Percentiles rank a stretch among this genome's conserved stretches.
These are phyloP conservation scores for Anarrhichthys ocellatus DNA, from an alignment of 2,113 vertebrate species.

Conservation along the genomic window DNA sequence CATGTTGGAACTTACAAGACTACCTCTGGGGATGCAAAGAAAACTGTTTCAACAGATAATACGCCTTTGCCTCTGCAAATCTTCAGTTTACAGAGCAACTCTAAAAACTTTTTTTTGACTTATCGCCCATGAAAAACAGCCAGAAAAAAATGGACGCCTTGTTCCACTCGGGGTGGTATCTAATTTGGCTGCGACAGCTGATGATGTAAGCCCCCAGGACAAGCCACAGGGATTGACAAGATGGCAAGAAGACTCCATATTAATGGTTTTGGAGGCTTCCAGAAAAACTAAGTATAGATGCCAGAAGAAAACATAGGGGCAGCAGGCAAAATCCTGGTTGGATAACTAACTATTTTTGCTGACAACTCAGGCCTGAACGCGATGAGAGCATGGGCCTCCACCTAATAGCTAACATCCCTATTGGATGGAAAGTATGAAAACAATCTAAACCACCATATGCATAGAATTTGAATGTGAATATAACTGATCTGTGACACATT, in stretches of 20 bases:
- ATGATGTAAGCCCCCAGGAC: constrained; percentile 26
- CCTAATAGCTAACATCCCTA: background rate
- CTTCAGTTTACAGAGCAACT: constrained; percentile 22
- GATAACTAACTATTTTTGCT: constrained; percentile 3
- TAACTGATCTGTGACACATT: background rate
- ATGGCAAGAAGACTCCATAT: constrained; percentile 15
- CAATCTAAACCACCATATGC: background rate
- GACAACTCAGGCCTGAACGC: background rate
- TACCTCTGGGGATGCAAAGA: constrained; percentile 38
- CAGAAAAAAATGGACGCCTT: background rate
- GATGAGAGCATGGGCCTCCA: background rate
- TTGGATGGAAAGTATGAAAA: background rate
- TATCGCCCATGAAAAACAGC: constrained; percentile 22
- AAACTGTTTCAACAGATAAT: constrained; percentile 56
- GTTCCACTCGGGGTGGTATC: constrained; percentile 28
- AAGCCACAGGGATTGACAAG: constrained; percentile 16
- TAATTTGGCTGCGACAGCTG: constrained; percentile 33
- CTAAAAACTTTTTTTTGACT: background rate
- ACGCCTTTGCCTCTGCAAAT: constrained; percentile 17
- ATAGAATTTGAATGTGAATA: background rate
- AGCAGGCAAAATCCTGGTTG: background rate
- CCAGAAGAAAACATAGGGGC: background rate
- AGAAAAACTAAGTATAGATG: background rate
- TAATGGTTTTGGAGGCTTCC: constrained; percentile 21
- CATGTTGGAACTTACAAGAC: constrained; percentile 43